These are phyloP conservation scores for Euura lappo DNA, from an alignment of 1,140 invertebrate species.

Conservation along the genomic window DNA sequence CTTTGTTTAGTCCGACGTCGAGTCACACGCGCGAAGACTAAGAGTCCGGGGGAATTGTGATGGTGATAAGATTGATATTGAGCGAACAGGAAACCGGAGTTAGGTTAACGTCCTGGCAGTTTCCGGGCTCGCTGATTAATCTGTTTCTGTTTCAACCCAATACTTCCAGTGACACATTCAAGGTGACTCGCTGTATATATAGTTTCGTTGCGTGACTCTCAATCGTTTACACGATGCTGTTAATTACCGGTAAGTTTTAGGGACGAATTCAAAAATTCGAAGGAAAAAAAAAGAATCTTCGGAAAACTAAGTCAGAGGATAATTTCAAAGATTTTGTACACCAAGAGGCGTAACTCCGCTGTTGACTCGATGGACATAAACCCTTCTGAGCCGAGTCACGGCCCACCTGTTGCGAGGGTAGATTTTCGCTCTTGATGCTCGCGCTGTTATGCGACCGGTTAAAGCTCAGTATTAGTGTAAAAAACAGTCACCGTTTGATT, in stretches of 20 bases:
- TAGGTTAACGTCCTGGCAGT: neutral
- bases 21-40: too few species aligned
- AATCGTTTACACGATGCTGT: neutral
- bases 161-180: neutral
- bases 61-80: neutral
- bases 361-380: neutral
- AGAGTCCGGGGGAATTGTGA: neutral
- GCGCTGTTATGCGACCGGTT: neutral
- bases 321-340: neutral
- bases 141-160: neutral
- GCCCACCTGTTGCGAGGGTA: conserved; percentile 6
- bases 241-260: neutral
- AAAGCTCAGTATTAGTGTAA: too few species aligned
- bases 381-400: neutral
- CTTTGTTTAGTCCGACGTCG: neutral
- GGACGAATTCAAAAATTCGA: too few species aligned
- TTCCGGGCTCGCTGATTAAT: neutral
- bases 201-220: neutral
- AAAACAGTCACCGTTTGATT: too few species aligned
- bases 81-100: neutral
- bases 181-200: neutral
- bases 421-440: neutral
- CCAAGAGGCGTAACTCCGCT: neutral
- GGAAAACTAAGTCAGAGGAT: too few species aligned
- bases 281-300: too few species aligned